Conservation (phyloP, 1,140 invertebrate genomes). For the Laupala kohalensis region DNA sequence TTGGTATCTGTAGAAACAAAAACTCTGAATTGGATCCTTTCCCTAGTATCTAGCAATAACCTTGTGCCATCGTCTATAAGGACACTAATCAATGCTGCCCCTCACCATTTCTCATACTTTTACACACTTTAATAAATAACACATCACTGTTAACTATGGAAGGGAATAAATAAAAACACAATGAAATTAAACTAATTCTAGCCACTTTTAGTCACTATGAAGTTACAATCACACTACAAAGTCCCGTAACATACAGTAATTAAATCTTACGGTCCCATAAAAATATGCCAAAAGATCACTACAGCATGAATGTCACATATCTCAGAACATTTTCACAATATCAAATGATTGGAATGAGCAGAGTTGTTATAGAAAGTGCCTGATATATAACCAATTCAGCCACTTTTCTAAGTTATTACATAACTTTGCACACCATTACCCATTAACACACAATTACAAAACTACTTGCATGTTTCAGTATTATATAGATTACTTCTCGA, state of each 20-base stretch:
- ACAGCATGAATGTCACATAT: slow-evolving; percentile 2
- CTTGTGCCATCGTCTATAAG: too few relatives aligned
- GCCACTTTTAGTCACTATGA: slow-evolving; percentile 12
- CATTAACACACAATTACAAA: slow-evolving; percentile 13
- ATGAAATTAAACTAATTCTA: slow-evolving; percentile 21
- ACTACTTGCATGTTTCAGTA: slow-evolving; percentile 4
- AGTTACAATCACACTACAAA: slow-evolving; percentile 11
- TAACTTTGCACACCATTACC: slow-evolving; percentile 9
- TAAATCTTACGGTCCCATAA: slow-evolving; percentile 6
- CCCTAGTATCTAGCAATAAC: too few relatives aligned
- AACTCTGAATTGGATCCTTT: too few relatives aligned
- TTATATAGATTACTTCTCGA: background rate
- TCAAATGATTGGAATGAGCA: slow-evolving; percentile 14
- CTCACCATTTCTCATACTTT: too few relatives aligned
- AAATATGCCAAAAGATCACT: slow-evolving; percentile 9
- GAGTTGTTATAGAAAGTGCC: slow-evolving; percentile 1
- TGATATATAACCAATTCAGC: slow-evolving; percentile 2
- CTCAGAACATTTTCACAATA: slow-evolving; percentile 3
- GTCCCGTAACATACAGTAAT: slow-evolving; percentile 6
- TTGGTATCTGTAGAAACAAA: too few relatives aligned
- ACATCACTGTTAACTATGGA: background rate
- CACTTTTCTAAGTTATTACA: slow-evolving; percentile 5
- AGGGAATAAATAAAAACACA: slow-evolving; percentile 19
- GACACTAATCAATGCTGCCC: too few relatives aligned
- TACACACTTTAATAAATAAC: too few relatives aligned